Evolutionary conservation across 2,888 invertebrate genomes (phyloP).

Genomic region (Amiota mariae): DNA sequence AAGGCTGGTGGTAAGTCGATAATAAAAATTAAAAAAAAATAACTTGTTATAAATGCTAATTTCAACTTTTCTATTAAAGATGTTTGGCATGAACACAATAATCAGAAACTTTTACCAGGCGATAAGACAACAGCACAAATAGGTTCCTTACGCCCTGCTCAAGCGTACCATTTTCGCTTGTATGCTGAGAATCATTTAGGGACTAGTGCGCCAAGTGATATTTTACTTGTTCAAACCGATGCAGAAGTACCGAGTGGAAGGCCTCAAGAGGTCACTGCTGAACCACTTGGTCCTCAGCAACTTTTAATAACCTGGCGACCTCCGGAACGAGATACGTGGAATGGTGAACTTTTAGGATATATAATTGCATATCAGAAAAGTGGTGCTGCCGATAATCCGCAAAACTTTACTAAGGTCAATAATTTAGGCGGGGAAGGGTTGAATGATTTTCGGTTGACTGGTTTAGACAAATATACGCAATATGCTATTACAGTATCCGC

Average conservation of each 20-base stretch:
- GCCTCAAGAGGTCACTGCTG: constrained; percentile 80
- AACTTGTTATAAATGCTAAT: neutral
- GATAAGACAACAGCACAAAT: constrained; percentile 76
- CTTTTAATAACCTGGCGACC: constrained; percentile 84
- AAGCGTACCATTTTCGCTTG: constrained; percentile 77
- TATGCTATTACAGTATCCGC: constrained; percentile 86
- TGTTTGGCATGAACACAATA: constrained; percentile 77
- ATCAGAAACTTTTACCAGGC: constrained; percentile 76
- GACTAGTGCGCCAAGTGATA: constrained; percentile 77
- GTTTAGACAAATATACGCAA: constrained; percentile 84
- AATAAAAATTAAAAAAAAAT: neutral
- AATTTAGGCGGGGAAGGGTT: constrained; percentile 75
- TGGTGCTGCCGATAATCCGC: constrained; percentile 70
- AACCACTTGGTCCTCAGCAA: constrained; percentile 81
- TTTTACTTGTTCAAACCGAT: constrained; percentile 76
- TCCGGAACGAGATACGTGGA: constrained; percentile 82
- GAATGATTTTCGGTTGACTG: constrained; percentile 78
- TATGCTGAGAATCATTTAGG: constrained; percentile 79
- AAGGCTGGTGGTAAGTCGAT: constrained; percentile 75
- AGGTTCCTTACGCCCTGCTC: constrained; percentile 76
- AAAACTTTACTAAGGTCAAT: constrained; percentile 71
- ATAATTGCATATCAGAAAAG: constrained; percentile 76
- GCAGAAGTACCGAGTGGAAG: constrained; percentile 82
- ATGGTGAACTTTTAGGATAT: constrained; percentile 84
- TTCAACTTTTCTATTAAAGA: constrained; percentile 64